Percentiles rank a stretch among this genome's conserved stretches.
Evolutionary conservation across 2,797 vertebrate species (phyloP).

Genomic region (Philypnodon macrostomus): DNA sequence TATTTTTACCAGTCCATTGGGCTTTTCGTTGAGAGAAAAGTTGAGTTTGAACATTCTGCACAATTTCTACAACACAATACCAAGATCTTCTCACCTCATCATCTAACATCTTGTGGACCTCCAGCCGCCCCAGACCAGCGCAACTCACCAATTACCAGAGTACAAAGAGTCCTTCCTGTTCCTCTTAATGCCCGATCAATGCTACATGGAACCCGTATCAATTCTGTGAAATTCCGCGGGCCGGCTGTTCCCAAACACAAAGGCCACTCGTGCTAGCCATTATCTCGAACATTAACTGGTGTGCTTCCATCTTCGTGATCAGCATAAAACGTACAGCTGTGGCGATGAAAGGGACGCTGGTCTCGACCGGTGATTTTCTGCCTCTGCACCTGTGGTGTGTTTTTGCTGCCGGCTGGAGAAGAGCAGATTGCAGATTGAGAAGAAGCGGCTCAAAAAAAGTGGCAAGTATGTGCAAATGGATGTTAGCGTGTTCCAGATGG

Average conservation of each 20-base stretch:
- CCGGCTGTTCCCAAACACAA: conserved; percentile 14
- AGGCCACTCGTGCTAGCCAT: background rate
- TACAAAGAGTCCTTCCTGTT: conserved; percentile 24
- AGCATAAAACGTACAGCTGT: background rate
- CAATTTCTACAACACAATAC: background rate
- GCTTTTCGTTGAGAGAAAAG: background rate
- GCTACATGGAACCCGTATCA: conserved; percentile 28
- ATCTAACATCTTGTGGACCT: background rate
- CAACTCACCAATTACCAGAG: conserved; percentile 12
- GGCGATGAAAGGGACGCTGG: background rate
- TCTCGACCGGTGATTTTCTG: conserved; percentile 7
- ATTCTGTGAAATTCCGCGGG: conserved; percentile 32
- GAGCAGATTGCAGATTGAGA: background rate
- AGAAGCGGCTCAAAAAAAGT: conserved; percentile 9
- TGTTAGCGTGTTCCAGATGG: conserved; percentile 8
- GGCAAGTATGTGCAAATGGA: conserved; percentile 13
- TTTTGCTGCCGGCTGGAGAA: background rate
- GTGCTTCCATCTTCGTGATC: background rate
- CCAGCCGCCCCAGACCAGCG: conserved; percentile 6
- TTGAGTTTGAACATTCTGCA: background rate
- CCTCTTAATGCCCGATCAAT: conserved; percentile 29
- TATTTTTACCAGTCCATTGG: too few species aligned
- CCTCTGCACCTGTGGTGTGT: conserved; percentile 14
- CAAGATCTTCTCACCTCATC: background rate
- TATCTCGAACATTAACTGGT: conserved; percentile 11